Base-by-base conservation (phyloP, 2,113 vertebrate genomes). In the Geococcyx californianus region DNA sequence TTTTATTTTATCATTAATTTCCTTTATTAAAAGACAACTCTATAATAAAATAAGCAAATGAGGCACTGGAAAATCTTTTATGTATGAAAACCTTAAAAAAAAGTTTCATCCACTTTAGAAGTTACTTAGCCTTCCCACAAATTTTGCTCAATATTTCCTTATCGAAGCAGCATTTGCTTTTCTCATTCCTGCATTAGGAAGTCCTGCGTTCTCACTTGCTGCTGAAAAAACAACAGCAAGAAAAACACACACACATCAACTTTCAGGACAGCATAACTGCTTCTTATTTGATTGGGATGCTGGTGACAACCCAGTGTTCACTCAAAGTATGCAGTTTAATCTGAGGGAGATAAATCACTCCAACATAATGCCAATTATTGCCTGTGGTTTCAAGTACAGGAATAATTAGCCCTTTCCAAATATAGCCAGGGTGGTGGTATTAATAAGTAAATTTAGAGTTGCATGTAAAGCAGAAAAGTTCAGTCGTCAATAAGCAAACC, bases 371-470 rank as follows among this genome's bases (percentile, higher is more conserved):
- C n/a, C 64, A 92, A 83, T 54, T 44, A 29, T 36, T 72, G 49
- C 18, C 56, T 44, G 16, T 23, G 58, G 72, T 87, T 89, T 51
- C 52, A 91, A 78, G 69, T 34, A 84, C n/a, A 81, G 38, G 59
- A 78, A 74, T 66, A 90, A 51, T 40, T 74, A 88, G 28, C 92
- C 33, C 55, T 74, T 83, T 77, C 69, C 68, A 80, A 87, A 47
- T n/a, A 60, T 62, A 86, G n/a, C 38, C 55, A 38, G 36, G 66
- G 36, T 67, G 31, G 33, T 62, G 44, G 33, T 75, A 83, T 67
- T 90, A 93, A 77, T 81, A 93, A 92, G 28, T 60, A 84, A 49
- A 64, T 70, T 74, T 72, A 70, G 49, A 91, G 31, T 67, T 94
- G 64, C 21, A 83, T 21, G 23, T 28, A 80, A 85, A 88, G 85